These are phyloP conservation scores for Sebastes fasciatus DNA, from an alignment of 2,113 vertebrate genomes.

Conservation along the genomic window DNA sequence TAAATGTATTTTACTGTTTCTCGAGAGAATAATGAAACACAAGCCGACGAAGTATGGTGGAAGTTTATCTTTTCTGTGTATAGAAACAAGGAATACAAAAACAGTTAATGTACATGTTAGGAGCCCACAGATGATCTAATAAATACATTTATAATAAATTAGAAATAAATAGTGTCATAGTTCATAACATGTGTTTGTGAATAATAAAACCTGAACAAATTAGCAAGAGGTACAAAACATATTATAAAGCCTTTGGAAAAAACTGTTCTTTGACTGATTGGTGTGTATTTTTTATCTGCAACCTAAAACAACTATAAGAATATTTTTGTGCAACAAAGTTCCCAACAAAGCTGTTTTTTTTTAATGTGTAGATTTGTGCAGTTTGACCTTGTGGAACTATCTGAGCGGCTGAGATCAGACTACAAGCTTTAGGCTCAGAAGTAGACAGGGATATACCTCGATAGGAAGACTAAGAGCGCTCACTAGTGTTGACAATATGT, in stretches of 20 bases:
- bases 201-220: slow-evolving; percentile 14
- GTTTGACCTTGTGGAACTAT: not conserved
- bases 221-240: not conserved
- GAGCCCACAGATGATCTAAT: not conserved
- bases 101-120: slow-evolving; percentile 15
- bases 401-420: not conserved
- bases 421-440: not conserved
- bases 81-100: not conserved
- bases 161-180: not conserved
- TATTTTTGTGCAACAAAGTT: not conserved
- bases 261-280: not conserved
- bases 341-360: not conserved
- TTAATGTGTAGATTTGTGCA: not conserved
- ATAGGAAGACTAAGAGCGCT: slow-evolving; percentile 52
- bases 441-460: not conserved
- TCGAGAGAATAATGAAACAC: slow-evolving; percentile 1
- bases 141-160: slow-evolving; percentile 45
- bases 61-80: not conserved
- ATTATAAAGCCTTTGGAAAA: not conserved
- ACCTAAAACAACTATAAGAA: not conserved
- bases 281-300: not conserved
- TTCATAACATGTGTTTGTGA: not conserved
- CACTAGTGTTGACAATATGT: slow-evolving; percentile 55
- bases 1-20: not conserved
- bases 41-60: not conserved